These are phyloP conservation scores for Lithophane ornitopus DNA, from an alignment of 2,888 invertebrate species.

Conservation along the genomic window DNA sequence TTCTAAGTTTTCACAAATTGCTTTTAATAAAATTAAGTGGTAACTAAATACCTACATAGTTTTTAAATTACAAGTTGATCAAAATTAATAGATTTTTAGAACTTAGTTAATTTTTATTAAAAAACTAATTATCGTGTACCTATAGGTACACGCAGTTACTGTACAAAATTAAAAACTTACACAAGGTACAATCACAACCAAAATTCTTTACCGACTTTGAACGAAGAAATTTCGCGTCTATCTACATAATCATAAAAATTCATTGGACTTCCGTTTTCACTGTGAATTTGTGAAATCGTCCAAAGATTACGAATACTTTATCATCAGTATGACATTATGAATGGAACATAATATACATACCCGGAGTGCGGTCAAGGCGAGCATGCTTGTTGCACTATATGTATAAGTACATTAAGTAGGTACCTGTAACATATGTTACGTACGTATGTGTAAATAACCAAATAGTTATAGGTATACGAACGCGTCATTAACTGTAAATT, in stretches of 20 bases:
- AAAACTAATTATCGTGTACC: not conserved
- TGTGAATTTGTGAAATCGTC: conserved; percentile 53
- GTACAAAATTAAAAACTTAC: not conserved
- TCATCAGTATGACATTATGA: conserved; percentile 76
- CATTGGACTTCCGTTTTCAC: conserved; percentile 60
- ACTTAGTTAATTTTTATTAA: not conserved
- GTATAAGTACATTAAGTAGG: conserved; percentile 55
- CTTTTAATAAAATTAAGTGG: not conserved
- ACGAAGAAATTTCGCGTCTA: conserved; percentile 25
- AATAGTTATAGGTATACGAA: conserved; percentile 40
- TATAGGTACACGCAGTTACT: not conserved
- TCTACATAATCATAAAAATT: conserved; percentile 21
- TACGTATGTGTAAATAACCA: conserved; percentile 60
- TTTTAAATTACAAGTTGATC: conserved; percentile 1
- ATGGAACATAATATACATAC: conserved; percentile 80
- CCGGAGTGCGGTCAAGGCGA: conserved; percentile 85
- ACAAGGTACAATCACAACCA: conserved; percentile 9
- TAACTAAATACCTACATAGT: not conserved
- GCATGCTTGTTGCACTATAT: conserved; percentile 78
- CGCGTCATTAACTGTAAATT: conserved; percentile 47
- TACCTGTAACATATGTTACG: conserved; percentile 54
- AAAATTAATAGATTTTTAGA: not conserved
- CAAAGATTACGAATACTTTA: conserved; percentile 67
- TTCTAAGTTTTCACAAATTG: not conserved
- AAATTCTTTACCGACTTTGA: not conserved